Evolutionary conservation across 2,888 invertebrate genomes (phyloP), one percentile per base, ranked within the genome.

Genomic region (Zonitis immaculata): DNA sequence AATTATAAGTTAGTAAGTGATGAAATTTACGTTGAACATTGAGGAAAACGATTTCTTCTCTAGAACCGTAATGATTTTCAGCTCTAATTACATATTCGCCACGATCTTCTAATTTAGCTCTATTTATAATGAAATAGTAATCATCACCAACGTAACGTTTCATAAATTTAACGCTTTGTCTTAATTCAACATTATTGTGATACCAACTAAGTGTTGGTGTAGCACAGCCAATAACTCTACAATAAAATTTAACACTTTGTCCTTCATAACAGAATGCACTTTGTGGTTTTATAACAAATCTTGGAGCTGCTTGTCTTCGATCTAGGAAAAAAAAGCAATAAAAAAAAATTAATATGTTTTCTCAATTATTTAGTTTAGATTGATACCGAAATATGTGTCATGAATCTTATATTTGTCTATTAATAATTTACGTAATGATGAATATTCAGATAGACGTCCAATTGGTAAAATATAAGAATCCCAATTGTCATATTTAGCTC

Each of bases 101-200:
- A 69, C 95, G 87, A 78, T 99, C 98, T 59, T 95, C 93, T 60
- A 94, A 76, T 76, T 93, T 95, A 32, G 91, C 91, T 65, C 99
- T 87, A 79, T 97, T 98, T 66, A 99, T 96, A 60, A 96, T 88
- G 76, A 99, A 94, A 77, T 95, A 95, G 76, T 95, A 99, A 72
- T 98, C 95, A 67, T 97, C 95, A 49, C 91, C 94, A 42, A 87
- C 84, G 74, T 98, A 99, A 69, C 96, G 87, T 79, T 98, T 98
- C 98, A 99, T 99, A 77, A 92, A 96, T 78, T 99, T 99, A 61
- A 97, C 96, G 64, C 95, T 95, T 78, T 99, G 98, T 50, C 93
- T 82, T 49, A 99, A 79, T 73, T 97, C 97, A 70, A 86, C 84
- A 76, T 92, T 93, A 77, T 94, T 95, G 70, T 91, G 89, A 62